Percentiles rank a stretch among this genome's conserved stretches.
These are phyloP conservation scores for Raja brachyura DNA, from an alignment of 2,113 vertebrate genomes.

Conservation along the genomic window DNA sequence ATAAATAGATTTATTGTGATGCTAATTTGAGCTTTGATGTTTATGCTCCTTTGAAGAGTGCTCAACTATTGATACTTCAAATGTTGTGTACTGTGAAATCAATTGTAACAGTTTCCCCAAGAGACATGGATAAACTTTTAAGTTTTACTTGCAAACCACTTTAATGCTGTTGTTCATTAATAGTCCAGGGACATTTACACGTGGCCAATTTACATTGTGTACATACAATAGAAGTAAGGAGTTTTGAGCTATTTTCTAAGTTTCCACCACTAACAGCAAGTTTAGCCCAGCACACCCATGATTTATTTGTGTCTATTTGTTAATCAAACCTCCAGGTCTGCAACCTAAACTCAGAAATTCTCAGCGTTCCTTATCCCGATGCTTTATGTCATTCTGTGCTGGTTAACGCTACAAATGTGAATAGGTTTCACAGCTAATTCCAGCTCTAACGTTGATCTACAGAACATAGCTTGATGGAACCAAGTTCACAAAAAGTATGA, in stretches of 20 bases:
- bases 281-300: not conserved
- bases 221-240: not conserved
- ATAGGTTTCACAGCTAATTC: not conserved
- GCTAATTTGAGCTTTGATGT: conserved; percentile 6
- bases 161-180: conserved; percentile 3
- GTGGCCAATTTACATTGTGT: not conserved
- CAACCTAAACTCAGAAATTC: not conserved
- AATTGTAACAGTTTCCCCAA: not conserved
- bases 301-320: not conserved
- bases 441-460: not conserved
- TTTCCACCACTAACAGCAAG: not conserved
- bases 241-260: not conserved
- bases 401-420: not conserved
- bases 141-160: not conserved
- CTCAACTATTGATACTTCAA: not conserved
- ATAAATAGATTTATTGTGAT: not conserved
- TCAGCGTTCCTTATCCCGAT: not conserved
- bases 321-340: not conserved
- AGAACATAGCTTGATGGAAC: not conserved
- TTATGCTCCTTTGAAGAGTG: not conserved
- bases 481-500: not conserved
- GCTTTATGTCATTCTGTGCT: not conserved
- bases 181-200: not conserved
- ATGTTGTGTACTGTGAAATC: not conserved
- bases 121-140: not conserved